Evolutionary conservation across 2,888 invertebrate genomes (phyloP).

Genomic region (Yponomeuta plumbellus): DNA sequence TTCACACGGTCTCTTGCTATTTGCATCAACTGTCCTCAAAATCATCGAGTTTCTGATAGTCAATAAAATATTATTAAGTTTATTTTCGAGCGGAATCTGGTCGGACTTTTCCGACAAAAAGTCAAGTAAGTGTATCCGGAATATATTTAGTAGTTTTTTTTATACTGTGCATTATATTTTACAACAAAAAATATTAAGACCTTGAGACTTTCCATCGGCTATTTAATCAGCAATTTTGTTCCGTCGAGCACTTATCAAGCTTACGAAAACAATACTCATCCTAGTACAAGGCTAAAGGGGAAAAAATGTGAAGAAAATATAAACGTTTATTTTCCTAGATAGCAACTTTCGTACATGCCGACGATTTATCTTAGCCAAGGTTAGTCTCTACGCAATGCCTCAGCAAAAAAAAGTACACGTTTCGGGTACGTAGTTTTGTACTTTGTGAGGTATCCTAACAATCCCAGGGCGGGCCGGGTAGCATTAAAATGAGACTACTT

Average conservation of each 20-base stretch:
- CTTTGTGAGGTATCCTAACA: background rate
- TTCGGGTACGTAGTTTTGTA: background rate
- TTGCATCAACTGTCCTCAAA: too few relatives aligned
- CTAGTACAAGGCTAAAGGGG: background rate
- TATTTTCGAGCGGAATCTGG: too few relatives aligned
- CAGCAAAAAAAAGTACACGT: background rate
- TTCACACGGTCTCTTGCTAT: too few relatives aligned
- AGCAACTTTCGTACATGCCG: background rate
- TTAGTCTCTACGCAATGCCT: background rate
- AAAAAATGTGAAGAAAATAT: background rate
- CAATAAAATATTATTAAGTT: too few relatives aligned
- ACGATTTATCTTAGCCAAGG: slow-evolving; percentile 1
- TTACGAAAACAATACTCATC: background rate
- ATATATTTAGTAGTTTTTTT: too few relatives aligned
- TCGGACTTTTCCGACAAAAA: too few relatives aligned
- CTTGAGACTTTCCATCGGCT: background rate
- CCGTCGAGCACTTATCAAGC: background rate
- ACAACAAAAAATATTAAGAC: background rate
- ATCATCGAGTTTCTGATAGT: too few relatives aligned
- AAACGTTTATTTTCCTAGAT: background rate
- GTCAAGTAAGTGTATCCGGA: too few relatives aligned
- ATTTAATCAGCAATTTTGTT: background rate
- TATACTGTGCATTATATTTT: too few relatives aligned
- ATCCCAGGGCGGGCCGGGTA: background rate
- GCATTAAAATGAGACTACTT: too few relatives aligned